These are phyloP conservation scores for Andrena minutula DNA, from an alignment of 2,888 invertebrate genomes.

Conservation along the genomic window DNA sequence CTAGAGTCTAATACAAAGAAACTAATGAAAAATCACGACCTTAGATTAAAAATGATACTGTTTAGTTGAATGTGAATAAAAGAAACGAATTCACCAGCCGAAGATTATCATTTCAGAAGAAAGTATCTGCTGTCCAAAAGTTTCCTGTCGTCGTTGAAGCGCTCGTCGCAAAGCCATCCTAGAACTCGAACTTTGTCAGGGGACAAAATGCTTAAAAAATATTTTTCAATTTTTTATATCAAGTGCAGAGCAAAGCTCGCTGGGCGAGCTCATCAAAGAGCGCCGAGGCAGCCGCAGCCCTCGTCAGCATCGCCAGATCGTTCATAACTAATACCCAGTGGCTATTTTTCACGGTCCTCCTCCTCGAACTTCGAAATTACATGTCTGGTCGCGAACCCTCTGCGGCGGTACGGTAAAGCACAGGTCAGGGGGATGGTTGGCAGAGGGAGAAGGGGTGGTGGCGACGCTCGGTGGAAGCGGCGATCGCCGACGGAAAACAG, in stretches of 20 bases:
- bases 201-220: not conserved
- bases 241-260: slow-evolving; percentile 24
- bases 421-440: not conserved
- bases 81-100: too few species aligned
- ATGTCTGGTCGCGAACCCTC: slow-evolving; percentile 58
- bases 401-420: slow-evolving; percentile 27
- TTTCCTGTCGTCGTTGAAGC: too few species aligned
- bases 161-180: too few species aligned
- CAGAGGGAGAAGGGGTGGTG: slow-evolving; percentile 15
- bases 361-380: slow-evolving; percentile 59
- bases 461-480: slow-evolving; percentile 45
- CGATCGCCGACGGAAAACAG: slow-evolving; percentile 66
- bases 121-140: too few species aligned
- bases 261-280: slow-evolving; percentile 17
- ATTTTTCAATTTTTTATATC: slow-evolving; percentile 15
- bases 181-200: too few species aligned
- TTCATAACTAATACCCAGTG: slow-evolving; percentile 55
- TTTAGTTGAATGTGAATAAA: too few species aligned
- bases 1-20: not conserved
- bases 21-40: not conserved
- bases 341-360: slow-evolving; percentile 59
- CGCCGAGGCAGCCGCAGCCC: slow-evolving; percentile 5
- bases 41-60: too few species aligned
- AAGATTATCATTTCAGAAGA: too few species aligned
- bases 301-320: slow-evolving; percentile 17